Percentiles rank a stretch among this genome's conserved stretches.
These are phyloP conservation scores for Nephrocerus scutellatus DNA, from an alignment of 2,888 invertebrate genomes.

Conservation along the genomic window DNA sequence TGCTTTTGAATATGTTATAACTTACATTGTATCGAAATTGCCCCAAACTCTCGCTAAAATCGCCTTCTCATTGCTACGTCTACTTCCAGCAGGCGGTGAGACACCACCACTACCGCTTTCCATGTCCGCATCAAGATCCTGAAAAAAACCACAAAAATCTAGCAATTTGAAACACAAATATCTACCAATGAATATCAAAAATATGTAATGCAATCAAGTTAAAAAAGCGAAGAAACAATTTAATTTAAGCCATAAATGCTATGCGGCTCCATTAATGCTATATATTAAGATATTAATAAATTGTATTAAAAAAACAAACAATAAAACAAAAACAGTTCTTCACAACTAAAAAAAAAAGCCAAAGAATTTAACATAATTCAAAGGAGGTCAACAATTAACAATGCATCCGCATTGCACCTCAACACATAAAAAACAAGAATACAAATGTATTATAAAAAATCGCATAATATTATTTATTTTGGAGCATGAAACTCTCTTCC, in stretches of 20 bases:
- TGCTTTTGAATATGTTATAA: conserved; percentile 4
- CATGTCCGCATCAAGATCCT: conserved; percentile 40
- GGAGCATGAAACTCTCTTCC: conserved; percentile 6
- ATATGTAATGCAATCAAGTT: neutral
- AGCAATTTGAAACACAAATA: conserved; percentile 14
- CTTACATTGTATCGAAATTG: conserved; percentile 68
- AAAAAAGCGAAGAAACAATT: conserved; percentile 15
- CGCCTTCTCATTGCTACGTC: conserved; percentile 64
- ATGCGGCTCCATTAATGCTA: too few relatives aligned
- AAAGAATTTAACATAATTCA: conserved; percentile 22
- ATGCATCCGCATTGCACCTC: neutral
- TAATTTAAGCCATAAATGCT: too few relatives aligned
- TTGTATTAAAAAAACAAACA: too few relatives aligned
- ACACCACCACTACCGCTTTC: conserved; percentile 26
- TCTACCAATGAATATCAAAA: neutral
- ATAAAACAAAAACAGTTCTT: conserved; percentile 2
- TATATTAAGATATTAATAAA: too few relatives aligned
- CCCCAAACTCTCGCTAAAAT: conserved; percentile 79
- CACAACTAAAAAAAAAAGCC: neutral
- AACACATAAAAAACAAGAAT: conserved; percentile 9
- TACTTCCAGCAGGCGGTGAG: conserved; percentile 29
- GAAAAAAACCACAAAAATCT: conserved; percentile 40
- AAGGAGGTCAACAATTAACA: conserved; percentile 17
- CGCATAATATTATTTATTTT: too few relatives aligned
- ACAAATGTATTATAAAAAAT: conserved; percentile 8